Conservation (phyloP, 2,113 vertebrate species). For the Tyto alba region DNA sequence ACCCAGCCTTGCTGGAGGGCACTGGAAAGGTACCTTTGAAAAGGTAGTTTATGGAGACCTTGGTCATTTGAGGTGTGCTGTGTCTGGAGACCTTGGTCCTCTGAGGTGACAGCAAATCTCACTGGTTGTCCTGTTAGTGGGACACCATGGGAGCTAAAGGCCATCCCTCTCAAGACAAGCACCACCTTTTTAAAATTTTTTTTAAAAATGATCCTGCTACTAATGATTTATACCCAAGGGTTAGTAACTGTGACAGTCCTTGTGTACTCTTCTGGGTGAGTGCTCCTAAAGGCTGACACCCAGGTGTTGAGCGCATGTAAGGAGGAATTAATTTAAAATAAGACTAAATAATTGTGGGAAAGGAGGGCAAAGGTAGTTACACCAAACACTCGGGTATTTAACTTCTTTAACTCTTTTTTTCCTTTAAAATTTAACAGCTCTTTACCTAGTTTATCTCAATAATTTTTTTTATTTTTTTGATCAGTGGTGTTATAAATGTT, state of each 20-base stretch:
- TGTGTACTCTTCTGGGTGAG: neutral
- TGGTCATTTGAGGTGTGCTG: neutral
- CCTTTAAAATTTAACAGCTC: neutral
- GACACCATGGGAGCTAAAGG: neutral
- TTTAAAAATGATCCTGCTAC: neutral
- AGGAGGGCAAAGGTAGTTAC: neutral
- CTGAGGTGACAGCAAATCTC: neutral
- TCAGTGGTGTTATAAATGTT: neutral
- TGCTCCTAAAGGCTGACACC: neutral
- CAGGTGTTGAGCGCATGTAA: rapidly evolving
- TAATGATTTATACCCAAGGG: neutral
- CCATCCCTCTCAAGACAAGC: neutral
- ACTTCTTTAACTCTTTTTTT: neutral
- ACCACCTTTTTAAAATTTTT: neutral
- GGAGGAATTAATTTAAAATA: neutral
- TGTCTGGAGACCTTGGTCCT: too few relatives aligned
- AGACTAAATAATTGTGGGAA: neutral
- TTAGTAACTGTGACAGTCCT: neutral
- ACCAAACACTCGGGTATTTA: neutral
- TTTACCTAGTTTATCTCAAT: neutral
- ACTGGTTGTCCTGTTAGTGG: neutral
- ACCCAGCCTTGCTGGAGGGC: rapidly evolving
- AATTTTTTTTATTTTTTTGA: neutral
- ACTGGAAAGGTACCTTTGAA: neutral
- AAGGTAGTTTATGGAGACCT: neutral